phyloP scores from a whole-genome alignment of 2,113 vertebrate species.

The Mystacornis crossleyi region DNA sequence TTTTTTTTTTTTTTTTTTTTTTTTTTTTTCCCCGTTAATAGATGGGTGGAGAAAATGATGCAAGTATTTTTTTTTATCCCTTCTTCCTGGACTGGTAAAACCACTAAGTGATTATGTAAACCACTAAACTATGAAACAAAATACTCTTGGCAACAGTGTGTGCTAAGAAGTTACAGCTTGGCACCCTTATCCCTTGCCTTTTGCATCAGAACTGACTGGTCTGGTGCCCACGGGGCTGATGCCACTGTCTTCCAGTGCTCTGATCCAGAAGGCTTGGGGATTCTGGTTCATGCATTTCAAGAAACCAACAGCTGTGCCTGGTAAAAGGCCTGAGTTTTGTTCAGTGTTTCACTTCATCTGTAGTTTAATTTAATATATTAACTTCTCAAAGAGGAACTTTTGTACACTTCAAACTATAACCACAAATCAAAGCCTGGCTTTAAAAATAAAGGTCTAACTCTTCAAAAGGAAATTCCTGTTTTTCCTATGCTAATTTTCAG shows the following conservation, averaged over 20 bases:
- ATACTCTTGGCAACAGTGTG: not conserved
- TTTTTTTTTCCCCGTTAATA: not conserved
- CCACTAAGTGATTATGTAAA: conserved; percentile 34
- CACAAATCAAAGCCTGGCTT: conserved; percentile 10
- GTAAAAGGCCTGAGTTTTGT: not conserved
- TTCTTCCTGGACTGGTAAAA: conserved; percentile 46
- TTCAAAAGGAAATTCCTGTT: not conserved
- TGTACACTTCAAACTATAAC: not conserved
- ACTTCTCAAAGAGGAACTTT: not conserved
- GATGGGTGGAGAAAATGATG: conserved; percentile 12
- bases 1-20: conserved; percentile 8
- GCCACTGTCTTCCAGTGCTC: not conserved
- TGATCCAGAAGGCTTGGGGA: not conserved
- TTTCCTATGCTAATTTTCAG: not conserved
- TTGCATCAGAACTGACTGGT: not conserved
- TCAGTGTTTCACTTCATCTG: not conserved
- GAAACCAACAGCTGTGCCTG: not conserved
- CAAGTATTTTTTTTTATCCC: not conserved
- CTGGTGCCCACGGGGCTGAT: not conserved
- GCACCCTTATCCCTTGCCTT: not conserved
- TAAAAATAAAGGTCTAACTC: not conserved
- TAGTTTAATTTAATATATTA: not conserved
- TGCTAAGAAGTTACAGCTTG: not conserved
- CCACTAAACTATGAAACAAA: conserved; percentile 32
- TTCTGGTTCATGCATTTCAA: not conserved